Evolutionary conservation across 2,888 invertebrate species (phyloP), one percentile per base, ranked within the genome.

Genomic region (Hirudinaria manillensis): DNA sequence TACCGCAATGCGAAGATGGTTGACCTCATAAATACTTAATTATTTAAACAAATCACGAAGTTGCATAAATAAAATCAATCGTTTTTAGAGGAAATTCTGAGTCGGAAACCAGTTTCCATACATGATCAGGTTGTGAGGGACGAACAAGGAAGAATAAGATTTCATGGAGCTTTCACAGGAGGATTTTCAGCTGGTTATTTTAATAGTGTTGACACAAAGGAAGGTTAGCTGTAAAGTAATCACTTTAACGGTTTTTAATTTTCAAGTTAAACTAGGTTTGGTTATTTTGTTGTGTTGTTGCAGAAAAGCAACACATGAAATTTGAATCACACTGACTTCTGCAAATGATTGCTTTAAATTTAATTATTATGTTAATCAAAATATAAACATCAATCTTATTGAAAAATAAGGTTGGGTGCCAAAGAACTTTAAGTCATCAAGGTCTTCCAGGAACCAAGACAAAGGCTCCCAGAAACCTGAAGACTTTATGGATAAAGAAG

Each of bases 101-200:
- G 93, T 83, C 34, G 91, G 27, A 78, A 91, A 80, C 92, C 93
- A 38, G 89, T 91, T 66, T 88, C 90, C 19, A 85, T 91, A 29
- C 86, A 88, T 77, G 96, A 98, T 81, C 94, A 96, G 86, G 90
- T 91, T n/a, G 80, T 78, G 2, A 74, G 68, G 19, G 80, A 80
- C 70, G n/a, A 29, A 0, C 72, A 76, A 65, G 80, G 80, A 7
- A 32, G 79, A 21, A 72, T 76, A 21, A 70, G 98, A 81, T 99
- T 99, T 85, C 99, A 99, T 86, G 99, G 99, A 10, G 99, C 99
- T 0, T 99, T 99, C 83, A 99, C 98, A 0, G 99, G 99, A 0
- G 95, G 93, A 2, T 99, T 98, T 84, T 94, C 96, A 21, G 99
- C 99, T 0, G 99, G 99, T 0, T 97, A 93, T 83, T 97, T 92